Conservation (phyloP, 2,113 vertebrate species). For the Gulo gulo region DNA sequence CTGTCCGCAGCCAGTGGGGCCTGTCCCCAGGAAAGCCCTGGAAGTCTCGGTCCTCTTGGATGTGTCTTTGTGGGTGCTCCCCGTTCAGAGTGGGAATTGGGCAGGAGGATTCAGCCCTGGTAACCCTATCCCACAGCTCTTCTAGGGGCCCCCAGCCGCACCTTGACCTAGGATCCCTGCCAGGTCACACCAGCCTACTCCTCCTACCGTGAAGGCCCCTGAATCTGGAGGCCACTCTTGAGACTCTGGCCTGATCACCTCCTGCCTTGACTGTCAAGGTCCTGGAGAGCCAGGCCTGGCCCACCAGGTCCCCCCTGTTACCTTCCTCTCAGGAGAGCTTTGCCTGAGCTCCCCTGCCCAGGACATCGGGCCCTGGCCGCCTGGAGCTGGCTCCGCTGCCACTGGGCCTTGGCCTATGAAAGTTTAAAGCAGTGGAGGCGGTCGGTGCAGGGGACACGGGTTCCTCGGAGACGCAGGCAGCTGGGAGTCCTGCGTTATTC, state of each 20-base stretch:
- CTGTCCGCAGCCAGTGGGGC: not conserved
- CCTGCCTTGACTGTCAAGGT: not conserved
- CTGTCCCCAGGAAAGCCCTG: not conserved
- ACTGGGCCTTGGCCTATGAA: constrained; percentile 51
- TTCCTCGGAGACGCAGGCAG: not conserved
- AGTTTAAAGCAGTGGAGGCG: constrained; percentile 59
- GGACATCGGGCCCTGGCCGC: not conserved
- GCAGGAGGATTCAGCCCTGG: not conserved
- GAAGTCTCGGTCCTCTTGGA: not conserved
- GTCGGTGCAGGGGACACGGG: not conserved
- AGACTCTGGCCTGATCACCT: not conserved
- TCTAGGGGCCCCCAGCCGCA: not conserved
- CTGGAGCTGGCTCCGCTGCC: not conserved
- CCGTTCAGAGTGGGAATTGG: not conserved
- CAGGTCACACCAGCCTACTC: not conserved
- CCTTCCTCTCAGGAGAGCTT: not conserved
- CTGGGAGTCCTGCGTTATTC: constrained; percentile 70
- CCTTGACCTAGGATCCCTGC: not conserved
- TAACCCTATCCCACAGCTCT: not conserved
- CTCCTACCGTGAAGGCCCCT: not conserved
- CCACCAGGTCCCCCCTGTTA: not conserved
- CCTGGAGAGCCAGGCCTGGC: not conserved
- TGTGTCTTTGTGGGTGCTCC: not conserved
- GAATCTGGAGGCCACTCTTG: not conserved
- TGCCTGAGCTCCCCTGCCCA: not conserved